A percentile compares a stretch with the other conserved stretches of the same genome.
Evolutionary conservation across 2,797 vertebrate genomes (phyloP).

Genomic region (Mareca penelope): DNA sequence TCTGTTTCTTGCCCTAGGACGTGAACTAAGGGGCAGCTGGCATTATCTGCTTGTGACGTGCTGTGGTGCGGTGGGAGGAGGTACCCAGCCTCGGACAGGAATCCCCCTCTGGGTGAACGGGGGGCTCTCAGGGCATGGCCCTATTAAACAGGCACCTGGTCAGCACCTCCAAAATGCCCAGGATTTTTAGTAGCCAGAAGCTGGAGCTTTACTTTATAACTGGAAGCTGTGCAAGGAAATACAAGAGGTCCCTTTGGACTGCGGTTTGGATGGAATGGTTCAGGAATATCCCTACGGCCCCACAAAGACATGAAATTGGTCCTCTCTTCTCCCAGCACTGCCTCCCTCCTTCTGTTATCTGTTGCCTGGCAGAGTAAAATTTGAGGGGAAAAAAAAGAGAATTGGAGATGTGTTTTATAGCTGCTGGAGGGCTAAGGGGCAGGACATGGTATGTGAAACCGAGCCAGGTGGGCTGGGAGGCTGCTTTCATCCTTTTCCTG

Average conservation of each 20-base stretch:
- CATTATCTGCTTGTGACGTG: not conserved
- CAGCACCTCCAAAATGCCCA: not conserved
- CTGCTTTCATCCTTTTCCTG: conserved; percentile 23
- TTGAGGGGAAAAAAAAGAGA: not conserved
- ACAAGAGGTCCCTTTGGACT: not conserved
- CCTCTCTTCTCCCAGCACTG: not conserved
- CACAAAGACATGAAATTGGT: not conserved
- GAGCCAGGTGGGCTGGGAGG: conserved; percentile 18
- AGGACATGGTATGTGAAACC: not conserved
- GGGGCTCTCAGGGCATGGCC: not conserved
- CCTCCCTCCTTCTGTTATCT: not conserved
- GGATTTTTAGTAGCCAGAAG: not conserved
- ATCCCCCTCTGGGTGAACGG: not conserved
- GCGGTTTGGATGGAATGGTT: not conserved
- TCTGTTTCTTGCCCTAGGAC: not conserved
- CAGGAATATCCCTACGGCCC: not conserved
- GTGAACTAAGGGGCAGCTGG: not conserved
- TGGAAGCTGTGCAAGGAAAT: not conserved
- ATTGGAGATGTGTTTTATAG: not conserved
- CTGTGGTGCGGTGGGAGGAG: not conserved
- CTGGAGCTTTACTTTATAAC: not conserved
- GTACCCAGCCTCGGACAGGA: not conserved
- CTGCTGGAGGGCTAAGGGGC: conserved; percentile 15
- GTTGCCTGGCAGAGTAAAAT: not conserved
- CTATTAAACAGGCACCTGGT: not conserved